Base-by-base conservation (phyloP, 2,888 invertebrate species). In the Orthonevra nobilis region DNA sequence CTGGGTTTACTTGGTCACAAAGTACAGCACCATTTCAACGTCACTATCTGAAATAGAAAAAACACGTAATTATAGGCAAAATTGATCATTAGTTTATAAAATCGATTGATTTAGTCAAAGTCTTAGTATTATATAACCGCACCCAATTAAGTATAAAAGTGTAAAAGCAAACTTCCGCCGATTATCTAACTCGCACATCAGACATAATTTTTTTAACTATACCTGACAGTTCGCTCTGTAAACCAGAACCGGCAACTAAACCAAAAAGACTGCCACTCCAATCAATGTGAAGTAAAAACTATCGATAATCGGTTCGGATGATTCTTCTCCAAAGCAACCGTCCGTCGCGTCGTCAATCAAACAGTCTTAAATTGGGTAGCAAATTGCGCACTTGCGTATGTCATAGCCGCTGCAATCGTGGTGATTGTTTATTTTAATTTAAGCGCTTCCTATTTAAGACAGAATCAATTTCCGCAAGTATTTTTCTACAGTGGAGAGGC, bases 261-360 rank as follows among this genome's bases (percentile, higher is more conserved):
- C 14, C 23, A 46, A 38, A 46, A 48, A 34, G 30, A 30, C 38
- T 19, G 28, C 46, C 34, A 34, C 17, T 64, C 38, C 23, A 26
- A 44, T 46, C 15, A 72, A n/a, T n/a, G n/a, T n/a, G n/a, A n/a
- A n/a, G n/a, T n/a, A n/a, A n/a, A n/a, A 72, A 54, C 48, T 63
- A 66, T 56, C 44, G 44, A 56, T 72, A 72, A 72, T 72, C 64
- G 48, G 48, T 64, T 30, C n/a, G 38, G 23, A 46, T 70, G 38
- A 63, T 70, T 63, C 44, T 63, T 61, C 12, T 23, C n/a, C 54
- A 44, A 19, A 26, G 38, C 38, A 40, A 64, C 32, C 48, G 56
- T n/a, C n/a, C n/a, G n/a, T n/a, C n/a, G n/a, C n/a, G n/a, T 56
- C 64, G 32, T 56, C 54, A 42, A 73, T 73, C 64, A 64, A 73